Evolutionary conservation across 1,140 invertebrate species (phyloP).

Genomic region (Pseudomyrmex sp.): DNA sequence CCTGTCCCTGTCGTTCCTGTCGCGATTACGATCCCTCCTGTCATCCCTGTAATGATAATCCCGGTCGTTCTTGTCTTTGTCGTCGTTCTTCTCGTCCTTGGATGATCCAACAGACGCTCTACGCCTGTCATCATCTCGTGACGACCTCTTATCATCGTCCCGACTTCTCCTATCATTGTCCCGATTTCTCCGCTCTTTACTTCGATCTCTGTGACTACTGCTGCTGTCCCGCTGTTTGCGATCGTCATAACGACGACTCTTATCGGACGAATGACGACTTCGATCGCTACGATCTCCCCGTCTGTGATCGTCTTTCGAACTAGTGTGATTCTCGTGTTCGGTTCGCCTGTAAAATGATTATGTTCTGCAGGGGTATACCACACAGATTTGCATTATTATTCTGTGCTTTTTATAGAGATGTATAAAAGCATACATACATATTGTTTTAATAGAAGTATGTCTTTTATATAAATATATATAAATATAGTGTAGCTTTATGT

Average conservation of each 20-base stretch:
- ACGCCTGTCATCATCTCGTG: constrained; percentile 79
- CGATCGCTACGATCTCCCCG: constrained; percentile 74
- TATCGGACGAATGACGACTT: constrained; percentile 72
- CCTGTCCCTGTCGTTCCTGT: constrained; percentile 77
- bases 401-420: constrained; percentile 49
- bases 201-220: constrained; percentile 76
- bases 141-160: constrained; percentile 76
- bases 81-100: constrained; percentile 78
- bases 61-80: constrained; percentile 75
- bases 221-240: constrained; percentile 75
- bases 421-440: no score
- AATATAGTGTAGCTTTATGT: no score
- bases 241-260: constrained; percentile 77
- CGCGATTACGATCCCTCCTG: constrained; percentile 75
- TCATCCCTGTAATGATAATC: constrained; percentile 77
- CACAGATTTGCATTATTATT: constrained; percentile 86
- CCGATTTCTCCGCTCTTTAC: constrained; percentile 72
- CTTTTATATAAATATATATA: neutral
- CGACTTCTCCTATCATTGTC: constrained; percentile 77
- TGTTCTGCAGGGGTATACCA: constrained; percentile 86
- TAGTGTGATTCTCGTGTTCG: constrained; percentile 80
- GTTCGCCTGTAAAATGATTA: constrained; percentile 85
- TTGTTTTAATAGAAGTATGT: no score
- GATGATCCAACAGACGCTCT: constrained; percentile 66
- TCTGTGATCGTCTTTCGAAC: constrained; percentile 78